These are phyloP conservation scores for Agrotis puta DNA, from an alignment of 2,888 invertebrate genomes.

Conservation along the genomic window DNA sequence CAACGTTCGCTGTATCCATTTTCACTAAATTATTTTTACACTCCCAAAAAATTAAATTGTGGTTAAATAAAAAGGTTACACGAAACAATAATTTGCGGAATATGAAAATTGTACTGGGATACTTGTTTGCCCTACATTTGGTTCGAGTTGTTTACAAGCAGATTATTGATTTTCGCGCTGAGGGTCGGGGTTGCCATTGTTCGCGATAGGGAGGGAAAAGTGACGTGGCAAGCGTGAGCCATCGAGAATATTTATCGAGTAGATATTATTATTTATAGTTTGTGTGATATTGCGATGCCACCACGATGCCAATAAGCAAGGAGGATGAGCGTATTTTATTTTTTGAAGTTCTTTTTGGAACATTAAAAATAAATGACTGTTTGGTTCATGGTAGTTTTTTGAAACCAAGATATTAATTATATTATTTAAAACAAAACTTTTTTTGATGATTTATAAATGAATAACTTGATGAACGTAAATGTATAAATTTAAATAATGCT, in stretches of 20 bases:
- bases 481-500: not conserved
- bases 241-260: slow-evolving; percentile 25
- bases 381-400: not conserved
- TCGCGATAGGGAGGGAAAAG: slow-evolving; percentile 36
- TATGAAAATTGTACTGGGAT: slow-evolving; percentile 69
- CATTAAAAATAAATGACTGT: not conserved
- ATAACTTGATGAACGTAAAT: not conserved
- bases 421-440: no score
- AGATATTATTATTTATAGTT: not conserved
- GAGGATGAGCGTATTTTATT: not conserved
- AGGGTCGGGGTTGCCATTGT: slow-evolving; percentile 60
- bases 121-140: slow-evolving; percentile 79
- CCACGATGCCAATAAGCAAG: not conserved
- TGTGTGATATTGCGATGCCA: not conserved
- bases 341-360: not conserved
- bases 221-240: slow-evolving; percentile 51
- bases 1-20: slow-evolving; percentile 93
- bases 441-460: no score
- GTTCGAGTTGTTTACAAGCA: slow-evolving; percentile 88
- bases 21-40: slow-evolving; percentile 38
- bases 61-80: slow-evolving; percentile 75
- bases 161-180: slow-evolving; percentile 84
- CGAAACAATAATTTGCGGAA: slow-evolving; percentile 73
- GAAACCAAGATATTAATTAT: no score
- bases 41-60: slow-evolving; percentile 44